Conservation (phyloP, 2,888 invertebrate genomes). For the Deilephila elpenor region DNA sequence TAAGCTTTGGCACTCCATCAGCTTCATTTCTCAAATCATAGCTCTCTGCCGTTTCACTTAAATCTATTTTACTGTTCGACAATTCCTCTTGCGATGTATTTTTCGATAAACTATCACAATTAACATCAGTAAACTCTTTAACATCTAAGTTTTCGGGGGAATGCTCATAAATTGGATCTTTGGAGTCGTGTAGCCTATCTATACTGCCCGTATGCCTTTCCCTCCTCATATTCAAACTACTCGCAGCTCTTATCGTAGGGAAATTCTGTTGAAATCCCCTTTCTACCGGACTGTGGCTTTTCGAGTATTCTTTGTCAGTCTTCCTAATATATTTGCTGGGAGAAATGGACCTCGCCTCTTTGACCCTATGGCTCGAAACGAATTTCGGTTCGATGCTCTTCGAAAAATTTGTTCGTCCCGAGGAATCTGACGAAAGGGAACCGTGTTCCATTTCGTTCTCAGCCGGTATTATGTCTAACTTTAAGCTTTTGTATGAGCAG, state of each 20-base stretch:
- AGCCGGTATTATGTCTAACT: slow-evolving; percentile 77
- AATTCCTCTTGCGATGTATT: slow-evolving; percentile 66
- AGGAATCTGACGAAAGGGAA: slow-evolving; percentile 74
- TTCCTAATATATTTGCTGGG: slow-evolving; percentile 67
- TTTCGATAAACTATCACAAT: slow-evolving; percentile 65
- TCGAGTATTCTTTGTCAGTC: slow-evolving; percentile 74
- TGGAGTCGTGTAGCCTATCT: slow-evolving; percentile 38
- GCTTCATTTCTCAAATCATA: slow-evolving; percentile 74
- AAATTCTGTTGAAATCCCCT: slow-evolving; percentile 73
- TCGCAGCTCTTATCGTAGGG: slow-evolving; percentile 62
- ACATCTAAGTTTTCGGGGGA: slow-evolving; percentile 75
- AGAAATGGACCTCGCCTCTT: slow-evolving; percentile 74
- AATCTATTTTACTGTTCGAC: slow-evolving; percentile 67
- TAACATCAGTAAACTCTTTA: slow-evolving; percentile 62
- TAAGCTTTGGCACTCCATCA: slow-evolving; percentile 70
- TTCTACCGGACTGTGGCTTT: slow-evolving; percentile 79
- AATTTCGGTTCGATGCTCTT: slow-evolving; percentile 71
- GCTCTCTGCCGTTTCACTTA: slow-evolving; percentile 79
- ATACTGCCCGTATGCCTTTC: slow-evolving; percentile 53
- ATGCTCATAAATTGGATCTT: slow-evolving; percentile 71
- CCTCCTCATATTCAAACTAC: slow-evolving; percentile 65
- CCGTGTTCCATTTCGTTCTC: slow-evolving; percentile 76
- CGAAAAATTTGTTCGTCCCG: slow-evolving; percentile 68
- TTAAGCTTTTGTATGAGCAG: slow-evolving; percentile 85
- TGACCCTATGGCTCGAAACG: slow-evolving; percentile 62